phyloP scores from a whole-genome alignment of 2,888 invertebrate genomes.

The Eretmocerus hayati region DNA sequence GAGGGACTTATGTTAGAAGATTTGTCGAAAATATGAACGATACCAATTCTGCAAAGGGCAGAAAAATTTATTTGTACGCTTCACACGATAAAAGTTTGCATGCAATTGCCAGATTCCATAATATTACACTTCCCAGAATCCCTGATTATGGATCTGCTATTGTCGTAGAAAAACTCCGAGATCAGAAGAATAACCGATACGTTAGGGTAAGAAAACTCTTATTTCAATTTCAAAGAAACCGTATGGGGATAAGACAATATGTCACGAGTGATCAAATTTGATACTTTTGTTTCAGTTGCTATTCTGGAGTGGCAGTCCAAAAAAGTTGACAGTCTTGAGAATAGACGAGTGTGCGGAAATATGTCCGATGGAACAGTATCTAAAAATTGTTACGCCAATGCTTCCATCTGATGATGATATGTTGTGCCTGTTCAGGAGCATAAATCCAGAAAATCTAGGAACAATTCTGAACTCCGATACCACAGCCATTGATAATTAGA shows the following conservation, averaged over 20 bases:
- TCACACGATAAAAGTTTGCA: slow-evolving; percentile 11
- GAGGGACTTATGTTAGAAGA: slow-evolving; percentile 4
- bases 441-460: slow-evolving; percentile 4
- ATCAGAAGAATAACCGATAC: slow-evolving; percentile 1
- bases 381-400: neutral
- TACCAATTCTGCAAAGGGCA: neutral
- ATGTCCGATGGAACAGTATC: slow-evolving; percentile 11
- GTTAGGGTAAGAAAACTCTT: slow-evolving; percentile 7
- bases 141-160: slow-evolving; percentile 13
- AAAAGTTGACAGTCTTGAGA: slow-evolving; percentile 4
- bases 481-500: slow-evolving; percentile 1
- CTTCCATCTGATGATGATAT: slow-evolving; percentile 17
- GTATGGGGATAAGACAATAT: no score
- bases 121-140: neutral
- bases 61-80: slow-evolving; percentile 14
- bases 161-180: slow-evolving; percentile 13
- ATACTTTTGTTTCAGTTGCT: slow-evolving; percentile 6
- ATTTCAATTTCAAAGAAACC: slow-evolving; percentile 1
- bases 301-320: slow-evolving; percentile 7
- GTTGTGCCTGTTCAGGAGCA: slow-evolving; percentile 9
- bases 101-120: slow-evolving; percentile 1
- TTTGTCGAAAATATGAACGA: slow-evolving; percentile 11
- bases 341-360: slow-evolving; percentile 8
- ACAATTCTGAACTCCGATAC: slow-evolving; percentile 7
- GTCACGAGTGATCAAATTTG: neutral